Base-by-base conservation (phyloP, 2,888 invertebrate genomes). In the Rhamphomyia laevipes region DNA sequence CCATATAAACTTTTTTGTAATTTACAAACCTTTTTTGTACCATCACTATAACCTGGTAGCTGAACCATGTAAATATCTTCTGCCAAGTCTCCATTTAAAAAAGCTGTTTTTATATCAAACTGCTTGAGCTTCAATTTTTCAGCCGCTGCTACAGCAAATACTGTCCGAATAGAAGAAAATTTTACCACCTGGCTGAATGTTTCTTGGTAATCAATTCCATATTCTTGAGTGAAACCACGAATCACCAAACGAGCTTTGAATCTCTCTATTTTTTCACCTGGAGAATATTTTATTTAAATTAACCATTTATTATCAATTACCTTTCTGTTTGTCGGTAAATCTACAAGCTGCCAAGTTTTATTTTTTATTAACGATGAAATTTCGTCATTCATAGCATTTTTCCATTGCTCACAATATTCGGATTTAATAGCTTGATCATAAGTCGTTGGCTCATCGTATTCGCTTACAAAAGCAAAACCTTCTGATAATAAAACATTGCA, bases 211-310 rank as follows among this genome's bases (percentile, higher is more conserved):
- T 62, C 60, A 31, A 56, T 48, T 9, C 57, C 60, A 40, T 50
- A 54, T 49, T 58, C 48, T 46, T 64, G 61, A 4, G 51, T 52
- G 47, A 57, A 63, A 35, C 61, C 62, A 16, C 58, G 46, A 12
- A 56, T 61, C 7, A 62, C 62, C 21, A 64, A 50, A 16, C 63
- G 47, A n/a, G 63, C 61, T 46, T 61, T 63, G 37, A 53, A 59
- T 27, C 55, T 40, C 9, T 18, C 40, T 12, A 40, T 40, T 17
- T 16, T 16, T 38, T 17, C 38, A 16, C 15, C 17, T 17, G 38
- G 16, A 10, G 12, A 11, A 38, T 16, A 38, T 38, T 38, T 38
- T 10, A 17, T 18, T 38, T 17, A 17, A 38, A 5, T 17, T 4
- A 38, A 4, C 38, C 38, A 51, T 35, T 43, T 48, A 15, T 52